Evolutionary conservation across 2,888 invertebrate genomes (phyloP), one percentile per base, ranked within the genome.

Genomic region (Platypus cylindrus): DNA sequence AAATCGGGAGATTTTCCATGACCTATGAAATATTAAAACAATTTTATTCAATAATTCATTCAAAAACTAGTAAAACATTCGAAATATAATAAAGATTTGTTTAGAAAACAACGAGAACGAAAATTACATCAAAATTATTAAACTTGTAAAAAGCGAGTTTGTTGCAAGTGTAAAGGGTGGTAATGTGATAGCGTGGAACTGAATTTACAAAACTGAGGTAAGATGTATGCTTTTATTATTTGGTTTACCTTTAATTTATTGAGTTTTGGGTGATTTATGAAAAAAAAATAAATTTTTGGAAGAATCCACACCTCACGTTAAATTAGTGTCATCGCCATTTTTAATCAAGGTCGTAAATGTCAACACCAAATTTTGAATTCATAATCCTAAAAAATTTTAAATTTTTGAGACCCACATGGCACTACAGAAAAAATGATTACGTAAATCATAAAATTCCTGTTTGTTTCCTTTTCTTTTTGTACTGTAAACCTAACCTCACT

Each of bases 21-120:
- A 54, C 51, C 47, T 53, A 60, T 58, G 58, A 55, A 49, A 44
- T 55, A 61, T 62, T 60, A 49, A 50, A 45, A 47, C 50, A 48
- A 29, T 40, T 38, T 35, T 26, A 36, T 14, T 29, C 30, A 26
- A 37, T 40, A 41, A 24, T 34, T 33, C 30, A 41, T 24, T 37
- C 18, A 40, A 23, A 35, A 43, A 11, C 28, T 25, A 31, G 20
- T 16, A 35, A 34, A 28, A 48, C 31, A 41, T 24, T 32, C 37
- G 32, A 47, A 39, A 40, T 38, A 38, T 43, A 26, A 35, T 45
- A 45, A 44, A 26, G 26, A 18, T n/a, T n/a, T n/a, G n/a, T n/a
- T n/a, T n/a, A n/a, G n/a, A n/a, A n/a, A n/a, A 7, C 8, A 22
- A 8, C 9, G 22, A n/a, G 22, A 22, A 8, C 22, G 9, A n/a